phyloP scores from a whole-genome alignment of 2,888 invertebrate species.

The Chalcosyrphus nemorum region DNA sequence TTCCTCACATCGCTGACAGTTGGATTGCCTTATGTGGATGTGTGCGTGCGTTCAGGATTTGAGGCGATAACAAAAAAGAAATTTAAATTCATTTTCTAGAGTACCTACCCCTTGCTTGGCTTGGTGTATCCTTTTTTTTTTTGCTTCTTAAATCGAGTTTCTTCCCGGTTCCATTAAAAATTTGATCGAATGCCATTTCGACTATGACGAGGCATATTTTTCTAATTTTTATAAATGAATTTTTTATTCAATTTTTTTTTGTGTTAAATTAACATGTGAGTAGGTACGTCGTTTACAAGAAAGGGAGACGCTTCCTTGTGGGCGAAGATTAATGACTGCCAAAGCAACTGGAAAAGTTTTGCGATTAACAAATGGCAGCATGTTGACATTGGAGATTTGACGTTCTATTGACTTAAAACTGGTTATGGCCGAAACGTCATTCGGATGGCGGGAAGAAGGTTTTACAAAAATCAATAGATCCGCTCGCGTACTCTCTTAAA shows the following conservation, averaged over 20 bases:
- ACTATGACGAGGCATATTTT: constrained; percentile 63
- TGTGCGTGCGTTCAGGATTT: constrained; percentile 35
- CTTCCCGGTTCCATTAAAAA: constrained; percentile 61
- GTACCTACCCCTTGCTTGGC: constrained; percentile 49
- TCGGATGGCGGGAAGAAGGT: too few relatives aligned
- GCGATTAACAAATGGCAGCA: constrained; percentile 16
- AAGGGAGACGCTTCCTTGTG: constrained; percentile 30
- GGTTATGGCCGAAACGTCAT: too few relatives aligned
- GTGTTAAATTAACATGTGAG: constrained; percentile 49
- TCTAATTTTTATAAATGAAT: constrained; percentile 73
- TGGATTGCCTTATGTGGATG: constrained; percentile 46
- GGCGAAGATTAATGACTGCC: constrained; percentile 58
- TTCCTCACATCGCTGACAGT: constrained; percentile 71
- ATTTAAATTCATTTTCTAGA: constrained; percentile 51
- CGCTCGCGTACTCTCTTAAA: too few relatives aligned
- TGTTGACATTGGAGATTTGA: constrained; percentile 16
- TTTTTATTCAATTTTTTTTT: constrained; percentile 60
- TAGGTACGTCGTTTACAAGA: background rate
- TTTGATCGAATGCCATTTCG: constrained; percentile 69
- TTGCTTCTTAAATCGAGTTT: constrained; percentile 33
- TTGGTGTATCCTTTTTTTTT: constrained; percentile 25
- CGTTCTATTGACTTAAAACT: too few relatives aligned
- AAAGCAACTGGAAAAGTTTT: background rate
- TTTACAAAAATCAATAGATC: too few relatives aligned
- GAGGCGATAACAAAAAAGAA: constrained; percentile 36